Conservation (phyloP, 2,113 vertebrate genomes). For the Hiodon alosoides region DNA sequence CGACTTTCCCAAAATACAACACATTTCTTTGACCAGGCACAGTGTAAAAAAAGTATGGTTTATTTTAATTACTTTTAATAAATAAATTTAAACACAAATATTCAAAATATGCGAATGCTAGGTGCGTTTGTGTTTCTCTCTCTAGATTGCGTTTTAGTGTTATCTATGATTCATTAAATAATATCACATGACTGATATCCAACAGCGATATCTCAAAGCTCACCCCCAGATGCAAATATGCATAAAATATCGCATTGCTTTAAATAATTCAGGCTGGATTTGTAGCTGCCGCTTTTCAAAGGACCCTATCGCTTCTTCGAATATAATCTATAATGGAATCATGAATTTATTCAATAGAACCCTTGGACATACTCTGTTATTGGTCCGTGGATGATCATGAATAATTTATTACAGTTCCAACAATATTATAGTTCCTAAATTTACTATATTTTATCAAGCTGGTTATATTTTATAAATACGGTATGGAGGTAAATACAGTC, state of each 20-base stretch:
- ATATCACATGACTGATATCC: constrained; percentile 31
- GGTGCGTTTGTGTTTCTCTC: background rate
- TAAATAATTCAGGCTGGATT: constrained; percentile 25
- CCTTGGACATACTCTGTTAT: background rate
- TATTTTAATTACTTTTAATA: constrained; percentile 5
- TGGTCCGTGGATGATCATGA: background rate
- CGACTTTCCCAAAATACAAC: no score
- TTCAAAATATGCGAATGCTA: background rate
- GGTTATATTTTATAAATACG: no score
- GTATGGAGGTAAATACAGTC: no score
- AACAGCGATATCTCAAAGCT: constrained; percentile 23
- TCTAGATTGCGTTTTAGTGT: background rate
- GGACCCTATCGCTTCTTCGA: background rate
- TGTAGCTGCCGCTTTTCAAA: constrained; percentile 1
- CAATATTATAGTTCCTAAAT: background rate
- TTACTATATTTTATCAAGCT: no score
- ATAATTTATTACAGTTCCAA: background rate
- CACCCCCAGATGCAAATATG: constrained; percentile 9
- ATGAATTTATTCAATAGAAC: background rate
- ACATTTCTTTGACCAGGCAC: no score
- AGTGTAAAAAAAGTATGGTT: background rate
- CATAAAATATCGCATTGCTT: constrained; percentile 15
- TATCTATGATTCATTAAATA: constrained; percentile 40
- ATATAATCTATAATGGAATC: constrained; percentile 1
- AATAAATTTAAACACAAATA: background rate